phyloP scores from a whole-genome alignment of 2,797 vertebrate species.

The Eupleurogrammus muticus region DNA sequence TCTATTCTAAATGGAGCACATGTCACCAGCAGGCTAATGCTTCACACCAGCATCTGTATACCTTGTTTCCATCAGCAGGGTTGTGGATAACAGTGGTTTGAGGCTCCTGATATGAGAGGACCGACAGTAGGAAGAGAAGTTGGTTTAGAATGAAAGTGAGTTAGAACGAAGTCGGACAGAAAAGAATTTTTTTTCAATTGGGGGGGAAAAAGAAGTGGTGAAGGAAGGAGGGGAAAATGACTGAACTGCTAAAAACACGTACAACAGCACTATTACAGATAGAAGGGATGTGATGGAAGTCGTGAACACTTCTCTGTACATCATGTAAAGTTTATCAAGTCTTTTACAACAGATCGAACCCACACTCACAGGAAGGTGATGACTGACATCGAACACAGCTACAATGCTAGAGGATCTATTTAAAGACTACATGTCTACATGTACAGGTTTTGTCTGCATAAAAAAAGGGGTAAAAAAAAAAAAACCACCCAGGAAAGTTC shows the following conservation, averaged over 20 bases:
- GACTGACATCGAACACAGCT: constrained; percentile 13
- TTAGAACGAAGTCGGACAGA: constrained; percentile 56
- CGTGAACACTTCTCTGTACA: constrained; percentile 4
- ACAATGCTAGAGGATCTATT: background rate
- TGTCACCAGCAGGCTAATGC: constrained; percentile 37
- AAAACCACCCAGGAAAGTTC: background rate
- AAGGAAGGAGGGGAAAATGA: background rate
- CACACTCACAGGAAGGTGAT: background rate
- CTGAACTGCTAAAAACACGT: background rate
- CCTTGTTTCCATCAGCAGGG: constrained; percentile 98
- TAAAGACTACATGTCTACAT: background rate
- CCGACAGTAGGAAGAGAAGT: constrained; percentile 71
- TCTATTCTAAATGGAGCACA: constrained; percentile 26
- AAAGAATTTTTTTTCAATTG: constrained; percentile 1
- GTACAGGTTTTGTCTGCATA: background rate
- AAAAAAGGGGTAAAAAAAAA: too few species aligned
- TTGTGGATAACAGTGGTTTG: constrained; percentile 99
- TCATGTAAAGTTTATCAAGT: constrained; percentile 8
- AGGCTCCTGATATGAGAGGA: constrained; percentile 91
- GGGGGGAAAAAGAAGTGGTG: background rate
- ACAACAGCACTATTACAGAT: constrained; percentile 8
- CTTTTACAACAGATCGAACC: constrained; percentile 22
- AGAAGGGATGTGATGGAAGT: constrained; percentile 15
- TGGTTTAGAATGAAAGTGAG: constrained; percentile 66
- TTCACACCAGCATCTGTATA: constrained; percentile 78